Base-by-base conservation (phyloP, 2,113 vertebrate species). In the Colius striatus region DNA sequence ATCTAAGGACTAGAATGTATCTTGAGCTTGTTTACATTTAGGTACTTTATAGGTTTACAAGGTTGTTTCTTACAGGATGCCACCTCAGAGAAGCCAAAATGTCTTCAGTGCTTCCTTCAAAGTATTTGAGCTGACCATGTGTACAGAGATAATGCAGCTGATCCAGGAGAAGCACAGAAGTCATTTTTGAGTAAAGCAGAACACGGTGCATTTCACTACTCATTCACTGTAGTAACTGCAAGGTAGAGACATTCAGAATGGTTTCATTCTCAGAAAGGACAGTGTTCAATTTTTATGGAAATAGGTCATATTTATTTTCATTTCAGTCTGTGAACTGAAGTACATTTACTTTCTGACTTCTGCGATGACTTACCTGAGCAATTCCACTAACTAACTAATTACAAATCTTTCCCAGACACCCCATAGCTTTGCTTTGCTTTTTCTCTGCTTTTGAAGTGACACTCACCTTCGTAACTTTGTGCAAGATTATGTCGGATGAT, bases 401-500 rank as follows among this genome's bases (percentile, higher is more conserved):
- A 1, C 53, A 5, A 43, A 62, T 9, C 82, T 47, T 53, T 30
- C 53, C 43, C n/a, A 2, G 7, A 20, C 38, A 23, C 32, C 18
- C 36, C 50, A 4, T 5, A 41, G 20, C 57, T 88, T 11, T 48
- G 10, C 29, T 30, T 55, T 32, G 5, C 1, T 30, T 45, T 54
- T 50, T 9, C 20, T 34, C 26, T 51, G 76, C 89, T 74, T 76
- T 51, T 66, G 2, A 75, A 63, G 62, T 55, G 7, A 11, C 68
- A 98, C 98, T 91, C 97, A 99, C 99, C 99, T 98, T 98, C 97
- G 4, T 98, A 98, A 85, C 92, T 96, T 81, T 97, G 97, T 51
- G 94, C 68, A 3, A 98, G 96, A 61, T 97, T 87, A 70, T 98
- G 98, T 71, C 97, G 97, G n/a, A 97, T 87, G 51, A 96, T 74